Conservation (phyloP, 1,140 invertebrate genomes). For the Sinonovacula constricta region DNA sequence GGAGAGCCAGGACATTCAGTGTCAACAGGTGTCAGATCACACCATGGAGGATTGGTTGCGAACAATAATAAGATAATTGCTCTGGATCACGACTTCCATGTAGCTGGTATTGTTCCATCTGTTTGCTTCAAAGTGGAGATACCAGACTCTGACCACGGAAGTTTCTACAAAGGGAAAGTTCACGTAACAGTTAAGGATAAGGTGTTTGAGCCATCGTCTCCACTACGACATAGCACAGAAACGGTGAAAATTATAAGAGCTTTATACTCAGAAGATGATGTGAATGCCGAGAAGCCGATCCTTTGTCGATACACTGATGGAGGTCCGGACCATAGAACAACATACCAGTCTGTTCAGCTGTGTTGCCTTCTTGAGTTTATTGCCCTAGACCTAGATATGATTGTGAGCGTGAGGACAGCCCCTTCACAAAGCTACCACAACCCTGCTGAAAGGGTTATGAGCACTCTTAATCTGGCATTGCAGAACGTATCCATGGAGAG, state of each 20-base stretch:
- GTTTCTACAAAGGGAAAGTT: conserved; percentile 52
- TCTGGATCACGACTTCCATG: conserved; percentile 52
- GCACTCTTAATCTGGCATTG: conserved; percentile 36
- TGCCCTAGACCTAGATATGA: conserved; percentile 51
- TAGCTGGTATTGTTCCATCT: conserved; percentile 43
- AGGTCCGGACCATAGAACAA: conserved; percentile 56
- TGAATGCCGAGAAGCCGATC: conserved; percentile 29
- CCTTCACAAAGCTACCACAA: conserved; percentile 48
- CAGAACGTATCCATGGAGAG: conserved; percentile 37
- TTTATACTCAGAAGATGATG: conserved; percentile 1
- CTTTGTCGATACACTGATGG: conserved; percentile 53
- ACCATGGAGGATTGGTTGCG: conserved; percentile 28
- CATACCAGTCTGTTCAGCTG: conserved; percentile 49
- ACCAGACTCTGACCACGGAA: conserved; percentile 28
- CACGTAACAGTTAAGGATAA: conserved; percentile 59
- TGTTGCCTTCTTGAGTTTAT: conserved; percentile 38
- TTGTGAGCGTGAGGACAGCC: conserved; percentile 50
- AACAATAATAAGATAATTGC: conserved; percentile 13
- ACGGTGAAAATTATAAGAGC: conserved; percentile 3
- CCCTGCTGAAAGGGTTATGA: conserved; percentile 53
- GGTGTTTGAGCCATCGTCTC: conserved; percentile 43
- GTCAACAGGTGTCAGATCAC: conserved; percentile 42
- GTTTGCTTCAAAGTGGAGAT: conserved; percentile 49
- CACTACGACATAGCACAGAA: conserved; percentile 47
- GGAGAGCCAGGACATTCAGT: conserved; percentile 51